phyloP scores from a whole-genome alignment of 1,140 invertebrate species.

The Scaptomyza graminum region DNA sequence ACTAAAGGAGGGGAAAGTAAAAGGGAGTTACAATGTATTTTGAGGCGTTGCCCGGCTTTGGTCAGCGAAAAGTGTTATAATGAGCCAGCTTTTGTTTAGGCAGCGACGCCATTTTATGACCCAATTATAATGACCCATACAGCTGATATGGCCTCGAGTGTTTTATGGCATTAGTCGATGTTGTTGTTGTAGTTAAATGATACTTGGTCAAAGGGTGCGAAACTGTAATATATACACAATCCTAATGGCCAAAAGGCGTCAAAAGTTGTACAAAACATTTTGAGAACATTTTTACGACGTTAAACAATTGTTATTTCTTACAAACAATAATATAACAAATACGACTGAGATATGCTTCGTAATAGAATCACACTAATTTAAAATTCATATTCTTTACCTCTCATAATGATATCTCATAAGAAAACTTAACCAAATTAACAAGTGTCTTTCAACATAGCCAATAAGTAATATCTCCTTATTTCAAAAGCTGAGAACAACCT shows the following conservation, averaged over 20 bases:
- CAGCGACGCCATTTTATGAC: slow-evolving; percentile 32
- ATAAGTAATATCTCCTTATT: background rate
- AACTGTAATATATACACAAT: background rate
- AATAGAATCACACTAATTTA: too few relatives aligned
- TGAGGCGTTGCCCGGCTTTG: slow-evolving; percentile 20
- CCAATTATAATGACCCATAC: slow-evolving; percentile 32
- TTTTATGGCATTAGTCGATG: slow-evolving; percentile 4
- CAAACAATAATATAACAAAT: too few relatives aligned
- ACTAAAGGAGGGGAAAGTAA: background rate
- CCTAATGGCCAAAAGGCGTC: background rate
- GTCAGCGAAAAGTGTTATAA: slow-evolving; percentile 57
- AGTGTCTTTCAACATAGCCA: background rate
- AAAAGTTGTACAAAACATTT: background rate
- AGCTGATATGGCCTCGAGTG: slow-evolving; percentile 15
- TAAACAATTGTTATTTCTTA: too few relatives aligned
- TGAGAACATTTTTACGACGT: background rate
- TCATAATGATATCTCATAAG: background rate
- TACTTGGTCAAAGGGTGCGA: background rate
- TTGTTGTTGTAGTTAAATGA: background rate
- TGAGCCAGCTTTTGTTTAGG: slow-evolving; percentile 46
- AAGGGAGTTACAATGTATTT: background rate
- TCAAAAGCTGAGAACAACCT: background rate
- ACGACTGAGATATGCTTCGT: too few relatives aligned
- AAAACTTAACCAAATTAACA: background rate
- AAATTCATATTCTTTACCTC: too few relatives aligned